Conservation (phyloP, 1,140 invertebrate species). For the Euglossa dilemma region DNA sequence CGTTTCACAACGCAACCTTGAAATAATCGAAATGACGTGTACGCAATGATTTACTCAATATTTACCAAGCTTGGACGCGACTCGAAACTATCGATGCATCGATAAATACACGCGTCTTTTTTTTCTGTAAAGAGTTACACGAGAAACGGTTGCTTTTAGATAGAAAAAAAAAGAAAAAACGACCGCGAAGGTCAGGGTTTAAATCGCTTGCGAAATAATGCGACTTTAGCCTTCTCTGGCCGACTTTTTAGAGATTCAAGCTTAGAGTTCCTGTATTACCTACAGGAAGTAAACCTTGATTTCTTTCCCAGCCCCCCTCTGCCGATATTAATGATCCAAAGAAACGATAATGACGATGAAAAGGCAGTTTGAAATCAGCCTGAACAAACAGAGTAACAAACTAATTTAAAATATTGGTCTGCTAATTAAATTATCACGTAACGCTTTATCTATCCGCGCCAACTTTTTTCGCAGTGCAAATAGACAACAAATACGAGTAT, state of each 20-base stretch:
- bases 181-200: slow-evolving; percentile 12
- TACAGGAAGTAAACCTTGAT: neutral
- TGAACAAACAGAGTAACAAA: neutral
- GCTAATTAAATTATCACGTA: neutral
- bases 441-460: neutral
- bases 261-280: slow-evolving; percentile 5
- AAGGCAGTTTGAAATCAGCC: neutral
- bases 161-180: no score
- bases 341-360: neutral
- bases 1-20: neutral
- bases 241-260: slow-evolving; percentile 45
- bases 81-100: neutral
- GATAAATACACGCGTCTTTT: neutral
- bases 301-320: no score
- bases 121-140: neutral
- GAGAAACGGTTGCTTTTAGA: neutral
- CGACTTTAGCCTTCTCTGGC: slow-evolving; percentile 17
- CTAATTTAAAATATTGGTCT: neutral
- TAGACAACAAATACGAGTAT: neutral
- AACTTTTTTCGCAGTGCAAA: neutral
- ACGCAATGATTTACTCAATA: neutral
- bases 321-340: neutral
- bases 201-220: slow-evolving; percentile 38
- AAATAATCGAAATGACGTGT: neutral
- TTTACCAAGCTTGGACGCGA: neutral